Conservation (phyloP, 1,140 invertebrate species). For the Scaptomyza hsui region DNA sequence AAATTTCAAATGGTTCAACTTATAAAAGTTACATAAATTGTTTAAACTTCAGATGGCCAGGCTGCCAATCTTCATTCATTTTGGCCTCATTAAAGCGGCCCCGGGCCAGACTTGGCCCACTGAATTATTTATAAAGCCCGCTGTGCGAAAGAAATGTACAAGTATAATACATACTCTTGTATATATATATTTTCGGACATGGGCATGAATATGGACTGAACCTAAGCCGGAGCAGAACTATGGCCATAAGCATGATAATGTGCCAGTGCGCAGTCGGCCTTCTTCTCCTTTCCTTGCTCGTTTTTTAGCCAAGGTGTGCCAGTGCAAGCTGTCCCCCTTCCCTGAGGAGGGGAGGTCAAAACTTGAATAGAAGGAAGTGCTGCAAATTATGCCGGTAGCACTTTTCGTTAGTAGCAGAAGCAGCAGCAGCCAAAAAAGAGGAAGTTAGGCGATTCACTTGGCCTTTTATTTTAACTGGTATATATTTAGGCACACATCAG, state of each 20-base stretch:
- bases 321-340: neutral
- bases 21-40: conserved; percentile 71
- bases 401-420: conserved; percentile 42
- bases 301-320: conserved; percentile 23
- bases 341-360: conserved; percentile 2
- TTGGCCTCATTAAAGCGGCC: conserved; percentile 80
- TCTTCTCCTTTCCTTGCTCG: neutral
- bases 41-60: conserved; percentile 73
- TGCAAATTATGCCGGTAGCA: conserved; percentile 57
- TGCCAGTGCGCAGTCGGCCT: conserved; percentile 4
- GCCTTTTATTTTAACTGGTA: conserved; percentile 44
- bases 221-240: neutral
- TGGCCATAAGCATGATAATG: conserved; percentile 27
- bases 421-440: conserved; percentile 30
- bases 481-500: conserved; percentile 20
- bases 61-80: conserved; percentile 68
- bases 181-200: conserved; percentile 23
- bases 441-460: conserved; percentile 29
- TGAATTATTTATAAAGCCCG: conserved; percentile 76
- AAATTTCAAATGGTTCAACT: conserved; percentile 69
- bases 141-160: conserved; percentile 33
- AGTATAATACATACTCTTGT: conserved; percentile 16
- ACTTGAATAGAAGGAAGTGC: conserved; percentile 53
- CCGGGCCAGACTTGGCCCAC: conserved; percentile 66
- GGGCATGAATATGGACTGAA: conserved; percentile 12